Base-by-base conservation (phyloP, 2,797 vertebrate genomes). In the Oryzias sinensis region DNA sequence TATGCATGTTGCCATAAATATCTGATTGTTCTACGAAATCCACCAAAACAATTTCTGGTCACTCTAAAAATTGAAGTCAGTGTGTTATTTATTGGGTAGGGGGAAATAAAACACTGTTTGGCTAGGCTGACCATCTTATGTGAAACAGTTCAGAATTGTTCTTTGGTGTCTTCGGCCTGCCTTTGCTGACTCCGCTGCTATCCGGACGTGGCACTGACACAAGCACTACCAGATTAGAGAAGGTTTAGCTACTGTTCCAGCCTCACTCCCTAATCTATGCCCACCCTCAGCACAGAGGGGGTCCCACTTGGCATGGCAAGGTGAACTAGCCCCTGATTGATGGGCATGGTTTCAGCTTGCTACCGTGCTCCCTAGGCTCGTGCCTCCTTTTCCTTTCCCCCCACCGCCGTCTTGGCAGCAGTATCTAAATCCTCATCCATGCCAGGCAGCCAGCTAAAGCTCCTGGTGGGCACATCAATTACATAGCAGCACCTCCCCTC, bases 321-420 rank as follows among this genome's bases (percentile, higher is more conserved):
- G 87, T 90, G 90, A 92, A 92, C 90, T 90, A 92, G 87, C 89
- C 86, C 81, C 91, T 92, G 91, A 93, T 91, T 92, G 89, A 92
- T 91, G 89, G 88, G 91, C 90, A 91, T 55, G 74, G 81, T 87
- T 89, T 91, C 90, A 89, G 88, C 82, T 68, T 60, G 67, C 80
- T 78, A 85, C 80, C 80, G 79, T 83, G 83, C 83, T 87, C 88
- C 88, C 90, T 60, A 80, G 79, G 86, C 82, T 83, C 43, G 62
- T 77, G 84, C 87, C 82, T 88, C 83, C 76, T 80, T 82, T 83
- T 74, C 79, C 82, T 83, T 88, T 85, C 82, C 87, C 27, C 87
- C 81, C 70, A 84, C 80, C 81, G 86, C 84, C 79, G 84, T 86
- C 87, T 89, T 90, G 89, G 88, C 89, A 91, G 81, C 74, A 56